Percentiles rank a stretch among this genome's conserved stretches.
Conservation (phyloP, 2,797 vertebrate genomes). For the Mormyrus hasselquistii region DNA sequence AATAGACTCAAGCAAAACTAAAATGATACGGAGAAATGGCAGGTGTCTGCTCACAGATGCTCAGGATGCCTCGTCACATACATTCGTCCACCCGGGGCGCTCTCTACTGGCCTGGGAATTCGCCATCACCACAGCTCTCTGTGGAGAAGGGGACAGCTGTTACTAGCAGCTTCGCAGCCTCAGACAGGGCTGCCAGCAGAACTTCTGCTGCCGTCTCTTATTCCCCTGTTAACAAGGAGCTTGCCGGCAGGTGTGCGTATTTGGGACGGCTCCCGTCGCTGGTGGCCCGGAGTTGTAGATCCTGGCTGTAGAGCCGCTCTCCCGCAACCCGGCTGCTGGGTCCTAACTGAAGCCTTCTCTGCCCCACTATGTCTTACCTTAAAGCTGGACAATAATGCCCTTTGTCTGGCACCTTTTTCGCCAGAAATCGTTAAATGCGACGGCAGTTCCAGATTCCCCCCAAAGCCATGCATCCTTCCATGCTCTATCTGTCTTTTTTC, state of each 20-base stretch:
- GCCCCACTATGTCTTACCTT: not conserved
- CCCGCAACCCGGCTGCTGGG: not conserved
- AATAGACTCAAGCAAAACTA: not conserved
- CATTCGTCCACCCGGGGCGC: not conserved
- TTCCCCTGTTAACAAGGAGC: constrained; percentile 1
- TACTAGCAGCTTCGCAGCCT: not conserved
- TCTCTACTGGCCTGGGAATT: not conserved
- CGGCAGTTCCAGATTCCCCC: not conserved
- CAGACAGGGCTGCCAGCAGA: not conserved
- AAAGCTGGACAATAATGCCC: not conserved
- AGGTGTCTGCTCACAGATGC: not conserved
- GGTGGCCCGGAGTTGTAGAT: not conserved
- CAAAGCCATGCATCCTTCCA: not conserved
- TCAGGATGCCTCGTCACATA: not conserved
- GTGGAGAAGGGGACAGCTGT: constrained; percentile 1
- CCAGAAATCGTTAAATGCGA: not conserved
- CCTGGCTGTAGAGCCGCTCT: not conserved
- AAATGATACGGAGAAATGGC: not conserved
- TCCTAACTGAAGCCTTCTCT: not conserved
- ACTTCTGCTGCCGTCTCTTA: not conserved
- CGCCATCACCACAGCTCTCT: not conserved
- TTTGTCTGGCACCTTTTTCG: not conserved
- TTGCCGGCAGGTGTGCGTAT: not conserved
- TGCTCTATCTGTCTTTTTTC: not conserved
- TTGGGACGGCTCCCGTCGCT: not conserved